These are phyloP conservation scores for Halichoerus grypus DNA, from an alignment of 2,113 vertebrate species.

Conservation along the genomic window DNA sequence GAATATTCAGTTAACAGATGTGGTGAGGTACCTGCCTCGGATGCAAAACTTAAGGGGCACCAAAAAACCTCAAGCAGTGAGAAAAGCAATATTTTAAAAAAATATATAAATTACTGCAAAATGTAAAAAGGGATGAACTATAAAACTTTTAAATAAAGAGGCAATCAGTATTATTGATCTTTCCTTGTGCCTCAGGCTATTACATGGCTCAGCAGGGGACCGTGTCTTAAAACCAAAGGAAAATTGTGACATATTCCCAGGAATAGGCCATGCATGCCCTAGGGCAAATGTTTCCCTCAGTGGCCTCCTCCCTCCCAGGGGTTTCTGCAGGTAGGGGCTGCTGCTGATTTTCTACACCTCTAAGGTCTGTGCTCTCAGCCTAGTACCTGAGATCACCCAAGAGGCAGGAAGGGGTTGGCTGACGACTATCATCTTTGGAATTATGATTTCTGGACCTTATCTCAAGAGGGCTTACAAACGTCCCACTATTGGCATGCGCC, in stretches of 20 bases:
- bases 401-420: background rate
- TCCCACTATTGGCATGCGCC: background rate
- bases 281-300: background rate
- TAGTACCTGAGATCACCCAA: background rate
- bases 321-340: background rate
- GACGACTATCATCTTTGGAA: background rate
- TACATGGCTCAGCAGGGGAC: background rate
- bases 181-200: slow-evolving; percentile 13
- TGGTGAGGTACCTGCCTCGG: background rate
- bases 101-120: background rate
- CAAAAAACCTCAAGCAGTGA: background rate
- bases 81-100: background rate
- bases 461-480: background rate
- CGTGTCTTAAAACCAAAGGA: background rate
- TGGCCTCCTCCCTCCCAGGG: background rate
- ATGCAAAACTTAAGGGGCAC: background rate
- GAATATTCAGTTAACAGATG: background rate
- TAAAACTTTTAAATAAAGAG: background rate
- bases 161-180: background rate
- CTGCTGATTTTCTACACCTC: background rate
- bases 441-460: background rate
- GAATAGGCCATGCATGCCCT: background rate
- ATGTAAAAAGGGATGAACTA: background rate
- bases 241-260: background rate
- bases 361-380: background rate